Evolutionary conservation across 2,888 invertebrate species (phyloP).

Genomic region (Cataglyphis altisquamis): DNA sequence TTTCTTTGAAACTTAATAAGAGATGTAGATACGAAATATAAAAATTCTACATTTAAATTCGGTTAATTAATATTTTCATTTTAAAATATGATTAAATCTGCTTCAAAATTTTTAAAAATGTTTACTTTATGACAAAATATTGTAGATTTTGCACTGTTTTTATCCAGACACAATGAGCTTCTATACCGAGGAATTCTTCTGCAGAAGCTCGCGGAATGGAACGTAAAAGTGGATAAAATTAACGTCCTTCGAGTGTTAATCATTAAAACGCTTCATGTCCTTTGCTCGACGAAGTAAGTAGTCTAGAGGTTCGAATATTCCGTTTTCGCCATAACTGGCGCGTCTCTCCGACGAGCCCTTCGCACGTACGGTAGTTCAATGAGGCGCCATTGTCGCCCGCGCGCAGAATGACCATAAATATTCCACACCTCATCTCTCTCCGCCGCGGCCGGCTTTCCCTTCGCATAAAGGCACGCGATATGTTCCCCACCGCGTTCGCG

Average conservation of each 20-base stretch:
- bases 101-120: constrained; percentile 9
- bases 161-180: not conserved
- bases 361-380: constrained; percentile 67
- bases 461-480: constrained; percentile 67
- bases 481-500: constrained; percentile 61
- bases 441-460: constrained; percentile 51
- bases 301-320: constrained; percentile 7
- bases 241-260: constrained; percentile 35
- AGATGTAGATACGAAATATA: not conserved
- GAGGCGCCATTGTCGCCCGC: constrained; percentile 73
- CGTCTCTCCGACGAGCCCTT: constrained; percentile 46
- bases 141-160: not conserved
- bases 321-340: constrained; percentile 23
- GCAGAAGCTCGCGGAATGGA: constrained; percentile 26
- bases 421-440: constrained; percentile 77
- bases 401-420: constrained; percentile 80
- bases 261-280: constrained; percentile 39
- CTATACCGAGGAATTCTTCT: not conserved
- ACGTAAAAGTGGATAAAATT: constrained; percentile 38
- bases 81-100: not conserved
- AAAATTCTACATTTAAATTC: not conserved
- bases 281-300: constrained; percentile 17
- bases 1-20: not conserved
- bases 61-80: not conserved
- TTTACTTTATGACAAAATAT: not conserved